Evolutionary conservation across 2,797 vertebrate genomes (phyloP), one percentile per base, ranked within the genome.

Genomic region (Karalla daura): DNA sequence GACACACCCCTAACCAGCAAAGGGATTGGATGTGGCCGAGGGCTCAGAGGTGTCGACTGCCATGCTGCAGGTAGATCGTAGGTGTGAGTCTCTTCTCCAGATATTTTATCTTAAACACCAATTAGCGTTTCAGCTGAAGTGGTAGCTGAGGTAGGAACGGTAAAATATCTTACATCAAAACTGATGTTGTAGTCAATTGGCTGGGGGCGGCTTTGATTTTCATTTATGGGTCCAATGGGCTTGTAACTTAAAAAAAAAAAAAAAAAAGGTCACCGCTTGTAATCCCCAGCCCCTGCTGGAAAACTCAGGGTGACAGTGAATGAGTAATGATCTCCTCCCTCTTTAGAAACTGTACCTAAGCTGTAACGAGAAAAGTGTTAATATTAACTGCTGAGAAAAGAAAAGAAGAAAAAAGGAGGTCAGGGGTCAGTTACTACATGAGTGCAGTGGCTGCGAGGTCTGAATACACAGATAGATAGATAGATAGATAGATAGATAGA

Each of bases 71-170:
- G 36, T 14, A 41, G 46, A 63, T 32, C 7, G 30, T 53, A 58
- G 47, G 1, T n/a, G 39, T 18, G 2, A 46, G 52, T 52, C 51
- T 63, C 54, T 30, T 56, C 28, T 58, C 43, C 44, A 39, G 63
- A 74, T 80, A 72, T 78, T 78, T 68, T 63, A 76, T 79, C 67
- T 63, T 35, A 27, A 76, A 64, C 68, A 74, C 61, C 77, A 73
- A 70, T 77, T 71, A 78, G 36, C 15, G 43, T 63, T 63, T 69
- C 66, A 65, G 32, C 36, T 32, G 47, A 46, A 60, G 51, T 59
- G 21, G 36, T 43, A 21, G 53, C 47, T 50, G 32, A 74, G 64
- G 45, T 64, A 59, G 41, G 50, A 54, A 37, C 11, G 1, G 25
- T 27, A 25, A 65, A 71, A 68, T 43, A 70, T 55, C 17, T 70